Evolutionary conservation across 1,140 invertebrate species (phyloP), one percentile per base, ranked within the genome.

Genomic region (Penaeus japonicus): DNA sequence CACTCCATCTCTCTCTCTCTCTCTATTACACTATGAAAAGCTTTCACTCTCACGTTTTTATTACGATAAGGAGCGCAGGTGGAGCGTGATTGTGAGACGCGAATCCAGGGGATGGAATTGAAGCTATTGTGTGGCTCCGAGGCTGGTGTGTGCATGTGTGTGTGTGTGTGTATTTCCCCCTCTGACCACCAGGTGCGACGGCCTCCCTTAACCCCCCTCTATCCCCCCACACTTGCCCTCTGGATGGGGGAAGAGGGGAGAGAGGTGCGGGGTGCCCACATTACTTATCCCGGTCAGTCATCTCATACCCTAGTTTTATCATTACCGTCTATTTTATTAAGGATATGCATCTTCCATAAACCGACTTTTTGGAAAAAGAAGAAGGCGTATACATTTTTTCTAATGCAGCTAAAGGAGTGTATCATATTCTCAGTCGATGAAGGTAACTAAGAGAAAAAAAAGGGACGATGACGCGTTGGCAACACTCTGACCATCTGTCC

Each of bases 31-130:
- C 24, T 30, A 30, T 81, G 53, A 81, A 81, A 81, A 55, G 83
- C 32, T 24, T 20, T 81, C 27, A 17, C 65, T 84, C 83, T 59
- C 83, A 84, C 83, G 83, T 75, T 75, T 75, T 84, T 75, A 55
- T 54, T 54, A 70, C 30, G 47, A 4, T 18, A 24, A 35, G 1
- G 1, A 39, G 22, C 10, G 83, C 83, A 84, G 83, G 83, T 84
- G 83, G 83, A 84, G 65, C 75, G 83, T 84, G 83, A 84, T 84
- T 84, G 83, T 77, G 55, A 84, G 82, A 32, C 20, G 82, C 73
- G 62, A 84, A 47, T 59, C 65, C 32, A n/a, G 22, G 54, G 65
- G 47, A 70, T 22, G 30, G 83, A 55, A 84, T 75, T 84, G 83
- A 47, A 47, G 83, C 65, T 84, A 84, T 84, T 84, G 83, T 84